Evolutionary conservation across 2,113 vertebrate species (phyloP).

Genomic region (Genyomyrus donnyi): DNA sequence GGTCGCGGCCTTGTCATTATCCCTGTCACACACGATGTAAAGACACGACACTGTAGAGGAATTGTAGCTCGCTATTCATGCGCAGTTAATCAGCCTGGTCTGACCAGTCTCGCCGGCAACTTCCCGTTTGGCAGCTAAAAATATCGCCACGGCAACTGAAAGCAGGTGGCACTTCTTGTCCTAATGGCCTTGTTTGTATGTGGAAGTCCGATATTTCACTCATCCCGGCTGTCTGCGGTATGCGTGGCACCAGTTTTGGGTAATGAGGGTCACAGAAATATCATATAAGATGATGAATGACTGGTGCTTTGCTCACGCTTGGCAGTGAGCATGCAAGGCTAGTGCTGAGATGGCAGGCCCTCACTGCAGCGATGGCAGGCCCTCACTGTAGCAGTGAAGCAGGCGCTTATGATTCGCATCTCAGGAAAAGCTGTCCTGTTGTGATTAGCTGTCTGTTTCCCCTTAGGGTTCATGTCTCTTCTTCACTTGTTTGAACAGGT

Average conservation of each 20-base stretch:
- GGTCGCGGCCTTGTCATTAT: not conserved
- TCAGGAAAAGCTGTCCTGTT: not conserved
- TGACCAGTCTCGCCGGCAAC: not conserved
- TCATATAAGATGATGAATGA: not conserved
- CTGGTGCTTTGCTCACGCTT: not conserved
- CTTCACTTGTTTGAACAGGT: not conserved
- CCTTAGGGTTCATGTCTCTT: not conserved
- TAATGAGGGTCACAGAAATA: not conserved
- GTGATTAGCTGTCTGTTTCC: not conserved
- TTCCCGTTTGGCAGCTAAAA: not conserved
- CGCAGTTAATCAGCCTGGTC: not conserved
- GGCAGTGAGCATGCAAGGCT: not conserved
- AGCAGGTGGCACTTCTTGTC: not conserved
- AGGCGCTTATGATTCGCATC: not conserved
- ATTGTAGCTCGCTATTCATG: not conserved
- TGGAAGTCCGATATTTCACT: conserved; percentile 36
- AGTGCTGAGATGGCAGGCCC: not conserved
- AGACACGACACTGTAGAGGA: not conserved
- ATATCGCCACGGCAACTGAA: not conserved
- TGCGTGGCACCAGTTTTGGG: not conserved
- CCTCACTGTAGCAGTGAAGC: not conserved
- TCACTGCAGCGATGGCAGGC: not conserved
- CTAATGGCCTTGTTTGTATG: not conserved
- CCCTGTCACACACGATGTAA: not conserved
- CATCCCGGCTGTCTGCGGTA: not conserved